Conservation (phyloP, 2,888 invertebrate species). For the Harpalus rubripes region DNA sequence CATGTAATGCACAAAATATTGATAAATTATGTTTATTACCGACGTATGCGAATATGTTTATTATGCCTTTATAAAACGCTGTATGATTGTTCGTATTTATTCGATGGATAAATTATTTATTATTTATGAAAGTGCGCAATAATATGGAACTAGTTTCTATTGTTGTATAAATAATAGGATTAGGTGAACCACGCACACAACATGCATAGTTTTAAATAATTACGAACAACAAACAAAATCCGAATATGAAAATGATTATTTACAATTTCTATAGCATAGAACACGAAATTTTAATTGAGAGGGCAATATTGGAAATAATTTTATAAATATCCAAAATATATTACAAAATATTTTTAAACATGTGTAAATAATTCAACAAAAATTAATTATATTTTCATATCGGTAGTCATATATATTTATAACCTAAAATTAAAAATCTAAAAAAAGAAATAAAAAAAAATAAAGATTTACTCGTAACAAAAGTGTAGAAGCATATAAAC, state of each 20-base stretch:
- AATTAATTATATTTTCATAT: background rate
- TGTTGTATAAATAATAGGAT: slow-evolving; percentile 46
- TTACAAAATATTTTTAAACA: background rate
- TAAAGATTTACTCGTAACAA: too few species aligned
- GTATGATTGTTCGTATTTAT: slow-evolving; percentile 42
- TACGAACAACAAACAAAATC: slow-evolving; percentile 11
- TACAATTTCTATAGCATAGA: background rate
- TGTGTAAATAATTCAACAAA: background rate
- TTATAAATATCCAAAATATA: background rate
- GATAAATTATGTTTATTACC: slow-evolving; percentile 55
- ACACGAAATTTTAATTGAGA: background rate
- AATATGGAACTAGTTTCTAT: slow-evolving; percentile 37
- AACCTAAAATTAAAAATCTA: too few species aligned
- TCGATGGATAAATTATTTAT: slow-evolving; percentile 38
- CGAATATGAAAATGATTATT: background rate
- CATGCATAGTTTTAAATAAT: slow-evolving; percentile 19
- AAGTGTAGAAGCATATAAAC: too few species aligned
- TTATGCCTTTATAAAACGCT: slow-evolving; percentile 28
- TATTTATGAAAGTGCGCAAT: slow-evolving; percentile 42
- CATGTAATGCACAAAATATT: slow-evolving; percentile 29
- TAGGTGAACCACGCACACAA: slow-evolving; percentile 15
- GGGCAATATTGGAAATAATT: background rate
- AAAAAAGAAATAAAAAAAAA: too few species aligned
- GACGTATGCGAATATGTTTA: slow-evolving; percentile 28
- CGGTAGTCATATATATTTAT: too few species aligned